phyloP scores from a whole-genome alignment of 2,888 invertebrate genomes.

The Metellina segmentata region DNA sequence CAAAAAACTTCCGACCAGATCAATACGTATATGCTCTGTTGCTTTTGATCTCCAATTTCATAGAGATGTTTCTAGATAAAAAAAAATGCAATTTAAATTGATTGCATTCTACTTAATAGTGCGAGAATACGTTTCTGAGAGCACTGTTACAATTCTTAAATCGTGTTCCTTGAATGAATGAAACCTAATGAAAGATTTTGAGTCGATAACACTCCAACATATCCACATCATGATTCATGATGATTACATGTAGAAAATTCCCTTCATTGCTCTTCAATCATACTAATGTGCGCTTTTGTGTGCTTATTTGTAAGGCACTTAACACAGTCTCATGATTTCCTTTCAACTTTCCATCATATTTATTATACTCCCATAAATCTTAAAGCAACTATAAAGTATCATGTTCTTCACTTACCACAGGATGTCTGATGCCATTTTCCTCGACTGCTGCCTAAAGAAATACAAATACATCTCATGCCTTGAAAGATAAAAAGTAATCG shows the following conservation, averaged over 20 bases:
- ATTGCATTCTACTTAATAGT: too few relatives aligned
- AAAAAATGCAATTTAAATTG: too few relatives aligned
- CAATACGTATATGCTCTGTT: too few relatives aligned
- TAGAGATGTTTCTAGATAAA: too few relatives aligned
- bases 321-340: neutral
- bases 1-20: too few relatives aligned
- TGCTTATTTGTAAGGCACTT: neutral
- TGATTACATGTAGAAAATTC: neutral
- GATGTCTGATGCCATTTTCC: neutral
- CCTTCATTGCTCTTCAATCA: neutral
- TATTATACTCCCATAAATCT: neutral
- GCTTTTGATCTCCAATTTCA: too few relatives aligned
- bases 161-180: too few relatives aligned
- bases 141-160: too few relatives aligned
- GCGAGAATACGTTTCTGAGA: too few relatives aligned
- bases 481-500: conserved; percentile 17
- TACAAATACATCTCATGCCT: conserved; percentile 29
- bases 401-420: neutral
- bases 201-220: too few relatives aligned
- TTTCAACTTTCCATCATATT: neutral
- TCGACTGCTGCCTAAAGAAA: neutral
- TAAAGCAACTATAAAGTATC: neutral
- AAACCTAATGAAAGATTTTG: too few relatives aligned
- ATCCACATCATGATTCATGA: neutral
- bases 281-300: neutral